Evolutionary conservation across 2,888 invertebrate species (phyloP).

Genomic region (Drosophila koepferae): DNA sequence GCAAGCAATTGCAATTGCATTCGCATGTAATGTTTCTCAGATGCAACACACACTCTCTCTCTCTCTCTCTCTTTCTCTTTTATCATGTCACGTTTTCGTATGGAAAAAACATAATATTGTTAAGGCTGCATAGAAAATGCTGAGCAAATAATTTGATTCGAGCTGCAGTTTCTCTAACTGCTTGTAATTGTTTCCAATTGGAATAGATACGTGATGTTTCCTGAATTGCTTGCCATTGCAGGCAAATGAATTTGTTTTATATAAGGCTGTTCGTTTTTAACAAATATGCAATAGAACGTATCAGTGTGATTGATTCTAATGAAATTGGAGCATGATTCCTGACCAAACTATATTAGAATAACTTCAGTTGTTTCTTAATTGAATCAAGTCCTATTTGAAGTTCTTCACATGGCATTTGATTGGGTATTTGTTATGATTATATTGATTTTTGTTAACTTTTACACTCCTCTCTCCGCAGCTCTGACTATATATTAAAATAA

Average conservation of each 20-base stretch:
- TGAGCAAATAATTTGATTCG: not conserved
- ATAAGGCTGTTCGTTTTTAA: not conserved
- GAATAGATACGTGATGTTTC: slow-evolving; percentile 2
- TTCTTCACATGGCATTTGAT: too few species aligned
- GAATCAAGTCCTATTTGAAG: too few species aligned
- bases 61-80: not conserved
- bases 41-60: too few species aligned
- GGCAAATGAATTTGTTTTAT: not conserved
- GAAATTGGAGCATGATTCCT: not conserved
- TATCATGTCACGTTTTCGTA: too few species aligned
- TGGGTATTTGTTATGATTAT: too few species aligned
- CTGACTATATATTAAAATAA: not conserved
- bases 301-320: not conserved
- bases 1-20: not conserved
- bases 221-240: slow-evolving; percentile 1
- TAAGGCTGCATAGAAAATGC: not conserved
- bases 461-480: too few species aligned
- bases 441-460: too few species aligned
- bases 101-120: not conserved
- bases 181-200: slow-evolving; percentile 3
- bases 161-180: not conserved
- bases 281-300: not conserved
- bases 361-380: too few species aligned
- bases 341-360: too few species aligned
- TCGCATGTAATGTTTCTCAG: not conserved